Conservation (phyloP, 2,113 vertebrate genomes). For the Poecilia latipinna region DNA sequence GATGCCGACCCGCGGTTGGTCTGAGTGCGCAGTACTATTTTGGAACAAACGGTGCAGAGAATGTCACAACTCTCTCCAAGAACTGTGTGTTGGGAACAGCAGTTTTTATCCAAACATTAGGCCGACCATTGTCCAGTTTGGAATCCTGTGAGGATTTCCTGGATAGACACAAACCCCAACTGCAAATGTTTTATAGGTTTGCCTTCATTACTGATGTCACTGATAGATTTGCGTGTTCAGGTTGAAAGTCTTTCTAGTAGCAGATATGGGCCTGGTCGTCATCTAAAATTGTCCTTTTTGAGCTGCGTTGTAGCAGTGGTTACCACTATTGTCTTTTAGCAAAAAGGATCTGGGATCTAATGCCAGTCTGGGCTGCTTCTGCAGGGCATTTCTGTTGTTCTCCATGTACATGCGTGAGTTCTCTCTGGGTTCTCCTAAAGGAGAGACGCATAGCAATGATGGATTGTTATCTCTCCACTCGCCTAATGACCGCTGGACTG, state of each 20-base stretch:
- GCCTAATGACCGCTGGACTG: no score
- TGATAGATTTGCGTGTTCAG: neutral
- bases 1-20: no score
- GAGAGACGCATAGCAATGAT: no score
- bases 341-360: no score
- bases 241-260: neutral
- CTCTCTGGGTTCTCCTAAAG: no score
- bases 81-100: no score
- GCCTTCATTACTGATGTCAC: neutral
- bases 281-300: neutral
- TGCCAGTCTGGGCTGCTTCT: neutral
- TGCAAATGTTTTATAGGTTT: neutral
- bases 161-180: neutral
- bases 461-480: no score
- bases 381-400: neutral
- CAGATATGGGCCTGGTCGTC: neutral
- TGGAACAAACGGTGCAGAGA: no score
- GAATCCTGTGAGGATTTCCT: neutral
- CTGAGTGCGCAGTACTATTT: no score
- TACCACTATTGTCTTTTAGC: no score
- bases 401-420: neutral
- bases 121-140: neutral
- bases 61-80: no score
- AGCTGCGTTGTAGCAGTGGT: no score
- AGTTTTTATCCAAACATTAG: neutral